Base-by-base conservation (phyloP, 2,113 vertebrate genomes). In the Cyanoramphus novaezelandiae region DNA sequence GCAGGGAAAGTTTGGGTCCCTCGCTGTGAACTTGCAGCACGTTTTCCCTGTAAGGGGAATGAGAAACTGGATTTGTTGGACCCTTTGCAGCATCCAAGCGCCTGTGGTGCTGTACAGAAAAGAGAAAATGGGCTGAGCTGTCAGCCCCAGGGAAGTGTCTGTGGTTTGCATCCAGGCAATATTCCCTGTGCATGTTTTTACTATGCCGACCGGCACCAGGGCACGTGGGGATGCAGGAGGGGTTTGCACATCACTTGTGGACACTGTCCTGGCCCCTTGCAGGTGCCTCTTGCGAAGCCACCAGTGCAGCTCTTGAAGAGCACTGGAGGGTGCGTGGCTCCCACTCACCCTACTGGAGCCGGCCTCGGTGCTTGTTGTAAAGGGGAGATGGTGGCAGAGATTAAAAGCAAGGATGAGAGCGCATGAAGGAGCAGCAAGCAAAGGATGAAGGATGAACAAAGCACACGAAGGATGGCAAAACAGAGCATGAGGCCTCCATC, bases 331-430 rank as follows among this genome's bases (percentile, higher is more conserved):
- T 18, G 19, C 65, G 27, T 16, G 31, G n/a, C 18, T 92, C 52
- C n/a, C 33, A 17, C 10, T 5, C 29, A 21, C 31, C 29, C 24
- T 1, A 0, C 37, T 3, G 50, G 25, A 57, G 15, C n/a, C 2
- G 5, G 29, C 27, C 31, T 44, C 1, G 1, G 39, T 46, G 28
- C 37, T 47, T 17, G 25, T 52, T 14, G 3, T 12, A 39, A 24
- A 47, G 47, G 39, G 33, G 31, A 6, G 13, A 0, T 53, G 44
- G 17, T 43, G 44, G 16, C 39, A 35, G 9, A 49, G 17, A 59
- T 11, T n/a, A 31, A 60, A 72, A 11, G 0, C 13, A 31, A 41
- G 39, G 19, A 5, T 23, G 83, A 7, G 0, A 17, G 52, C 28
- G 8, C 0, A 3, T 17, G 69, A 25, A 70, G 78, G 37, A 82